Evolutionary conservation across 2,888 invertebrate genomes (phyloP).

Genomic region (Dryobota labecula): DNA sequence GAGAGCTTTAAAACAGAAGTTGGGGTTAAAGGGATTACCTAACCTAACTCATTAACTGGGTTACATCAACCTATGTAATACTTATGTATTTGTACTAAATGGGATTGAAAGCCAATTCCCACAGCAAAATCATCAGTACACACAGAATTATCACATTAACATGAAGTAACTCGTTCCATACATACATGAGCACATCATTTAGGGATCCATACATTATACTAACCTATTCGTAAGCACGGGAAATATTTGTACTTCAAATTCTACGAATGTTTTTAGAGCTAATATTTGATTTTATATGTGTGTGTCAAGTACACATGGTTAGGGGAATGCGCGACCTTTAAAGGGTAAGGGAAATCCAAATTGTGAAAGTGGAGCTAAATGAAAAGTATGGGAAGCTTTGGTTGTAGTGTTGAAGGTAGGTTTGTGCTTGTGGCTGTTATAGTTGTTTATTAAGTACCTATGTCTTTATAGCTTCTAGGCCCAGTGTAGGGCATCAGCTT

Average conservation of each 20-base stretch:
- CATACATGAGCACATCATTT: conserved; percentile 15
- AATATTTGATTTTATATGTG: conserved; percentile 38
- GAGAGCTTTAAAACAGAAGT: background rate
- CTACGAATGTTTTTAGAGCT: conserved; percentile 35
- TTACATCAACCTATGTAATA: conserved; percentile 17
- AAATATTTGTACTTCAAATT: conserved; percentile 29
- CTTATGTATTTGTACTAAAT: conserved; percentile 12
- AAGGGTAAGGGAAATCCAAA: conserved; percentile 9
- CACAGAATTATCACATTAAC: conserved; percentile 28
- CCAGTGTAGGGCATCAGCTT: background rate
- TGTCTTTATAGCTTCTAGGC: background rate
- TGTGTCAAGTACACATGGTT: conserved; percentile 13
- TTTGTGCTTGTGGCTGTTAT: background rate
- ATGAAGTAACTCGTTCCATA: conserved; percentile 29
- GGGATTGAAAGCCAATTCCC: conserved; percentile 21
- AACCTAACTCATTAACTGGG: conserved; percentile 16
- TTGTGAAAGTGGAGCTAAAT: conserved; percentile 9
- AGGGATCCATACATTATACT: conserved; percentile 17
- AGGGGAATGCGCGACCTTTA: conserved; percentile 11
- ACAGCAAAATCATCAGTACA: background rate
- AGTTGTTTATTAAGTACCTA: background rate
- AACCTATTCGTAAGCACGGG: conserved; percentile 10
- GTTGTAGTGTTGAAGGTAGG: background rate
- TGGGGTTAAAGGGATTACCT: background rate
- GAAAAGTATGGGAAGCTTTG: background rate